These are phyloP conservation scores for Hyphantria cunea DNA, from an alignment of 1,140 invertebrate species.

Conservation along the genomic window DNA sequence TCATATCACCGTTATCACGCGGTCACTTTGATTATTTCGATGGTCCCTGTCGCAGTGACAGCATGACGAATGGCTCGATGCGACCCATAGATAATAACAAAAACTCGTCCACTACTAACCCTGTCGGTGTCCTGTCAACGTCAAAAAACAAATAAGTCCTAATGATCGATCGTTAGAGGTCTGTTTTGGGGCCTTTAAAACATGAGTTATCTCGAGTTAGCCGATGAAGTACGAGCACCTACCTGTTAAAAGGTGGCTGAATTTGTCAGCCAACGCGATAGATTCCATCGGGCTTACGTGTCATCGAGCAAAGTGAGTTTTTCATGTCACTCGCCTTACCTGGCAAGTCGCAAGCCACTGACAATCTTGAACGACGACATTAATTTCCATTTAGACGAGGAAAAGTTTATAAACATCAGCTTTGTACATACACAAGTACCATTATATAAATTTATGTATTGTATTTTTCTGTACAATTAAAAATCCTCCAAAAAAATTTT, in stretches of 20 bases:
- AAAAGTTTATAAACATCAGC: constrained; percentile 13
- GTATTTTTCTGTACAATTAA: too few relatives aligned
- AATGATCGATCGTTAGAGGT: constrained; percentile 75
- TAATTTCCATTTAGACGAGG: constrained; percentile 21
- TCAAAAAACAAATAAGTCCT: constrained; percentile 79
- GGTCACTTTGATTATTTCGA: constrained; percentile 76
- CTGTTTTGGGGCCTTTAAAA: constrained; percentile 70
- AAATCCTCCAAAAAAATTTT: too few relatives aligned
- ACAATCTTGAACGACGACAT: constrained; percentile 15
- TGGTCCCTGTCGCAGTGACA: constrained; percentile 69
- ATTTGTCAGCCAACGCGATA: constrained; percentile 43
- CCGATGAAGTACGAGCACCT: constrained; percentile 34
- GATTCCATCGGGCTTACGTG: constrained; percentile 30
- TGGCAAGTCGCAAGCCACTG: constrained; percentile 7
- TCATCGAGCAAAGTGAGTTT: constrained; percentile 25
- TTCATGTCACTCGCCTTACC: constrained; percentile 28
- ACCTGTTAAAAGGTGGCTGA: constrained; percentile 50
- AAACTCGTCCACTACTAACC: constrained; percentile 60
- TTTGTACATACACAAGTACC: constrained; percentile 4
- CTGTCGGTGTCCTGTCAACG: constrained; percentile 71
- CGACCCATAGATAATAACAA: constrained; percentile 63
- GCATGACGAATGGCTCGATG: constrained; percentile 78
- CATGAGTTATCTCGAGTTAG: constrained; percentile 57
- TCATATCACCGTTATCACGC: constrained; percentile 67
- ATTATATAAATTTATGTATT: too few relatives aligned